phyloP scores from a whole-genome alignment of 2,113 vertebrate species.

The Sorex fumeus region DNA sequence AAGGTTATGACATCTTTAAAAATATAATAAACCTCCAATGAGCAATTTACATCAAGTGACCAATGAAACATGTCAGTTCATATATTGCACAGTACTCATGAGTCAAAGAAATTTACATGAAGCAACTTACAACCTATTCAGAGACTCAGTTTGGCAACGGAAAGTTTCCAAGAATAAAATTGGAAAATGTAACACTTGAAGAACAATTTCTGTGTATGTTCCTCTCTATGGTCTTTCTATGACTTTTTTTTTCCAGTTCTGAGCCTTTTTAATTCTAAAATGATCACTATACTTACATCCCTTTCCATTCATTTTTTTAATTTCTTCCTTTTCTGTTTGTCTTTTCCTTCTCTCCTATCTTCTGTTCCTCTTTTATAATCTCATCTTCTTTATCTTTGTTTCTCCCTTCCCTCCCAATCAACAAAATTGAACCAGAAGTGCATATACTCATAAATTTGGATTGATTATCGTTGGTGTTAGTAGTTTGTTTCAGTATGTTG shows the following conservation, averaged over 20 bases:
- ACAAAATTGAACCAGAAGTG: neutral
- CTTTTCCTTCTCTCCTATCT: neutral
- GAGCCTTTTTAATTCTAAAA: neutral
- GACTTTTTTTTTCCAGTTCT: neutral
- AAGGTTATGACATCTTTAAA: neutral
- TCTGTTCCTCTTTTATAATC: rapidly evolving
- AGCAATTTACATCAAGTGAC: neutral
- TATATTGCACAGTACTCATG: neutral
- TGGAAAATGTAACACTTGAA: neutral
- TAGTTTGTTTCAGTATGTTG: neutral
- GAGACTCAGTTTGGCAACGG: neutral
- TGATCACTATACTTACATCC: neutral
- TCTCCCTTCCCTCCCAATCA: neutral
- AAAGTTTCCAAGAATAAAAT: neutral
- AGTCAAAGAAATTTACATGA: neutral
- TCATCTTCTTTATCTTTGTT: rapidly evolving
- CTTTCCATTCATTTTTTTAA: neutral
- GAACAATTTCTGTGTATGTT: neutral
- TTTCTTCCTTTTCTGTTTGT: rapidly evolving
- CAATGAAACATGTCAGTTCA: neutral
- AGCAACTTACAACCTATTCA: neutral
- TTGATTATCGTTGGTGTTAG: neutral
- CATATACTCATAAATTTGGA: neutral
- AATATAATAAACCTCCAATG: neutral
- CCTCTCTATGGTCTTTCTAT: neutral